A percentile compares a stretch with the other conserved stretches of the same genome.
Conservation (phyloP, 2,797 vertebrate species). For the Clamator glandarius region DNA sequence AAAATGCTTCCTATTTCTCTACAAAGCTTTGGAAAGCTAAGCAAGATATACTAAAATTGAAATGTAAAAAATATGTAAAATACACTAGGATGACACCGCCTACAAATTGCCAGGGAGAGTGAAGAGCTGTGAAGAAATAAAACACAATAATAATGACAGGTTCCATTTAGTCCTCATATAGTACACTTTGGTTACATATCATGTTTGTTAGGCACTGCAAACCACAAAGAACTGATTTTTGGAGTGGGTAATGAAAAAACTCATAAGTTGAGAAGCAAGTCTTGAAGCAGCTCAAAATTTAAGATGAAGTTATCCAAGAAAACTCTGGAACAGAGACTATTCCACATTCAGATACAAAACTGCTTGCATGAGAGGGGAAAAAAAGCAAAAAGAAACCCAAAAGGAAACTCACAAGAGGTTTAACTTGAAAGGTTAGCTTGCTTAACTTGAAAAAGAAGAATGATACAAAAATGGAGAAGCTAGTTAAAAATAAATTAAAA, state of each 20-base stretch:
- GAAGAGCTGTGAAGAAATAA: background rate
- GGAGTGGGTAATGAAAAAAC: background rate
- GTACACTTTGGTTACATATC: background rate
- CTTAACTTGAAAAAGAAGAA: conserved; percentile 49
- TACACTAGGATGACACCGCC: background rate
- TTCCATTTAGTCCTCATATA: background rate
- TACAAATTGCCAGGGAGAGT: background rate
- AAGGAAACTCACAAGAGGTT: conserved; percentile 35
- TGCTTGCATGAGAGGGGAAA: background rate
- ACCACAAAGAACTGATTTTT: background rate
- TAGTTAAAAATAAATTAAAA: conserved; percentile 69
- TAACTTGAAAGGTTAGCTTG: conserved; percentile 53
- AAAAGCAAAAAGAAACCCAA: background rate
- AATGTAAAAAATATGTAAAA: background rate
- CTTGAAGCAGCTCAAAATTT: background rate
- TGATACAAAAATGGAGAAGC: conserved; percentile 29
- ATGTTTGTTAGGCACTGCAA: background rate
- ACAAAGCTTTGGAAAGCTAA: background rate
- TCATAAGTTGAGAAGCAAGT: background rate
- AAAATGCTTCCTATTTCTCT: background rate
- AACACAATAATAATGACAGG: background rate
- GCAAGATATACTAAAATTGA: background rate
- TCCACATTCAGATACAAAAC: background rate
- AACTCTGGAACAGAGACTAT: background rate
- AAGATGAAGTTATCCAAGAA: background rate